Base-by-base conservation (phyloP, 2,888 invertebrate genomes). In the Lucinisca nassula region DNA sequence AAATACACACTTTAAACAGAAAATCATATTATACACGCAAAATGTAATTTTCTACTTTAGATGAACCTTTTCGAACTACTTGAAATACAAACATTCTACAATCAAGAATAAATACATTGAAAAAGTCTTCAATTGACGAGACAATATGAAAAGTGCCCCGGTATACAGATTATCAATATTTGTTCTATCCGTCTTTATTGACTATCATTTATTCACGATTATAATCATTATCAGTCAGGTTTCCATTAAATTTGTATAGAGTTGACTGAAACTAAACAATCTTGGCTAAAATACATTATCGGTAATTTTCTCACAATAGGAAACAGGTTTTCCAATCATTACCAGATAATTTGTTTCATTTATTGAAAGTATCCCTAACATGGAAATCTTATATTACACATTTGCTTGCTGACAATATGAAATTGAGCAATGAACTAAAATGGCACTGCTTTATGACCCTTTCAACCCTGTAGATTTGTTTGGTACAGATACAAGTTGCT, bases 11-110 rank as follows among this genome's bases (percentile, higher is more conserved):
- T 67, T 67, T 67, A 67, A 67, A 67, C 67, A 35, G 67, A 67
- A 67, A 67, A 67, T 67, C 67, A 67, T 67, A 67, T 67, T 67
- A 35, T 67, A 67, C 35, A 35, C 35, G 10, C 27, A 35, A 67
- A 67, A 35, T 67, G 67, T 67, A 67, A 67, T 67, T 67, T 67
- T 67, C 67, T 67, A 67, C 67, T 67, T 67, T 67, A 35, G 67
- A 35, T 35, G 67, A 67, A 67, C 35, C 67, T 35, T 67, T 67
- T 67, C 10, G 17, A 67, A 67, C 27, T 35, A 67, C 67, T 67
- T 35, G 12, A 67, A 67, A 67, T 32, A 21, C 67, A 67, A 67
- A 67, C 35, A 67, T 67, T 67, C 21, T 24, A 67, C 35, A 67
- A 67, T 67, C 35, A 35, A 67, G 35, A 35, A 17, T 67, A 24